These are phyloP conservation scores for Macrotis lagotis DNA, from an alignment of 2,113 vertebrate species.

Conservation along the genomic window DNA sequence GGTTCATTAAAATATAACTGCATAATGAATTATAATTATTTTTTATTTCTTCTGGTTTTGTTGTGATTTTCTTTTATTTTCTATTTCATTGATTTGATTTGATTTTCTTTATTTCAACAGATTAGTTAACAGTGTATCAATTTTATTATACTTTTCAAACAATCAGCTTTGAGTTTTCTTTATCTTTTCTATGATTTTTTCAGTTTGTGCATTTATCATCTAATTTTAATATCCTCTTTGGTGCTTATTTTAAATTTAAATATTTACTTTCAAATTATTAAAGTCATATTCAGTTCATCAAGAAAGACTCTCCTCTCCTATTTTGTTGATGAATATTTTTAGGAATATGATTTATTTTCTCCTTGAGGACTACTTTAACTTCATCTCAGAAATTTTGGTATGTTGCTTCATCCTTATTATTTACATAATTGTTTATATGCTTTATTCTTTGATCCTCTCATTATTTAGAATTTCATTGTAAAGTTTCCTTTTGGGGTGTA, in stretches of 20 bases:
- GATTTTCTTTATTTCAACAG: background rate
- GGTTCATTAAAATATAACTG: background rate
- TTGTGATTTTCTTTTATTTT: background rate
- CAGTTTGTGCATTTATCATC: background rate
- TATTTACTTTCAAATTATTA: background rate
- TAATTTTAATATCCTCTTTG: background rate
- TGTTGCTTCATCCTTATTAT: background rate
- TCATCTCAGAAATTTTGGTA: background rate
- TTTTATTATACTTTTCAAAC: background rate
- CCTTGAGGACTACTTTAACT: background rate
- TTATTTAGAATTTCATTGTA: background rate
- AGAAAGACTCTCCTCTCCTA: background rate
- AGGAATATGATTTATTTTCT: fast-evolving
- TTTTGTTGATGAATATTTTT: background rate
- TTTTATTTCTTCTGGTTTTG: background rate
- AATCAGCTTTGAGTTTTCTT: background rate
- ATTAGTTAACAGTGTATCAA: background rate
- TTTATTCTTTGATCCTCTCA: background rate
- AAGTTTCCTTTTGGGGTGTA: background rate
- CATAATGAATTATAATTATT: background rate
- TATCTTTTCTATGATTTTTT: background rate
- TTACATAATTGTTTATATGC: background rate
- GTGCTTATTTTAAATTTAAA: background rate
- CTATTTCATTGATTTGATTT: background rate
- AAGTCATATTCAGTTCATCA: background rate